A percentile compares a stretch with the other conserved stretches of the same genome.
These are phyloP conservation scores for Agriotes lineatus DNA, from an alignment of 2,888 invertebrate species.

Conservation along the genomic window DNA sequence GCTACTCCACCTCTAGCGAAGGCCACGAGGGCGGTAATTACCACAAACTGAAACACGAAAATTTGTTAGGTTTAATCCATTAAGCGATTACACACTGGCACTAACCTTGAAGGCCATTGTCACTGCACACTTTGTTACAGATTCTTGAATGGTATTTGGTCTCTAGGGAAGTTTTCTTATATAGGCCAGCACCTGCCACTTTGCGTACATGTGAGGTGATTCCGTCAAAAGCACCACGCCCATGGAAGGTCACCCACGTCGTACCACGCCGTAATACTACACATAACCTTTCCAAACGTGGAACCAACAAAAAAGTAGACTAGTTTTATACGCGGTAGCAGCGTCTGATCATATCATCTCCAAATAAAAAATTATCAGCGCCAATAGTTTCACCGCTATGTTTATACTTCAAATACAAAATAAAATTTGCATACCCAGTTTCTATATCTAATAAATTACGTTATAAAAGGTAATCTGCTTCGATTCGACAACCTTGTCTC, in stretches of 20 bases:
- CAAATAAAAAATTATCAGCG: too few species aligned
- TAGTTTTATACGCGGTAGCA: conserved; percentile 10
- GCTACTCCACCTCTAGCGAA: conserved; percentile 49
- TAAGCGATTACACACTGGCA: conserved; percentile 1
- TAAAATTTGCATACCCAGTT: conserved; percentile 10
- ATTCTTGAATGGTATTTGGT: conserved; percentile 41
- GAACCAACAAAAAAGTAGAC: conserved; percentile 32
- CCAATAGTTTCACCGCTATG: too few species aligned
- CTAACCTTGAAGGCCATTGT: conserved; percentile 47
- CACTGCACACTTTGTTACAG: conserved; percentile 35
- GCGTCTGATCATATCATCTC: not conserved
- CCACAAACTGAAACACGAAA: conserved; percentile 48
- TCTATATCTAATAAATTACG: too few species aligned
- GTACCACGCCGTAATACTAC: conserved; percentile 37
- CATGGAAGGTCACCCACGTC: conserved; percentile 47
- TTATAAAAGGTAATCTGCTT: not conserved
- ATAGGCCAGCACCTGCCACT: conserved; percentile 46
- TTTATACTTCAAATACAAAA: too few species aligned
- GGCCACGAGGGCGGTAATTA: conserved; percentile 53
- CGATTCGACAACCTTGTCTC: conserved; percentile 16
- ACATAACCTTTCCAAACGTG: conserved; percentile 59
- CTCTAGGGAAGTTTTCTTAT: conserved; percentile 43
- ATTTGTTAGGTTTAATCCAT: not conserved
- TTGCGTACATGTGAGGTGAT: conserved; percentile 20
- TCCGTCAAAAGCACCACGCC: conserved; percentile 46